Evolutionary conservation across 2,888 invertebrate genomes (phyloP).

Genomic region (Atethmia centrago): DNA sequence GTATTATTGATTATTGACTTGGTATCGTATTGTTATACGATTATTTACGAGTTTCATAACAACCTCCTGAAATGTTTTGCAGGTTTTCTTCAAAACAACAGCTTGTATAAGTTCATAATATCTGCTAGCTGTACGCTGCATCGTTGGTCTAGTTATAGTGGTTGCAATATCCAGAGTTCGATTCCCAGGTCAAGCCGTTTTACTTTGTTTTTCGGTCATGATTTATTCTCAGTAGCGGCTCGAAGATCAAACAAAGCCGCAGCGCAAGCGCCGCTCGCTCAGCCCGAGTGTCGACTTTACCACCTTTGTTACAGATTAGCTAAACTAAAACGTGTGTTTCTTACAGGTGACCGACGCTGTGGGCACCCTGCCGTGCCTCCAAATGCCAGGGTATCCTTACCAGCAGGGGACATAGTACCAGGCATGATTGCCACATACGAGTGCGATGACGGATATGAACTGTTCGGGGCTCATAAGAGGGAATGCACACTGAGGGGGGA

Average conservation of each 20-base stretch:
- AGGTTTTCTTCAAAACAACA: too few relatives aligned
- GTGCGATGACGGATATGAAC: constrained; percentile 97
- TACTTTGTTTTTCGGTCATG: background rate
- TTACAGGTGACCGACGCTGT: constrained; percentile 90
- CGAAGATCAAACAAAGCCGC: background rate
- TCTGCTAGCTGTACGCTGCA: background rate
- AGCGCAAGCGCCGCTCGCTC: background rate
- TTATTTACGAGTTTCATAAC: too few relatives aligned
- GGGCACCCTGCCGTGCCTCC: constrained; percentile 96
- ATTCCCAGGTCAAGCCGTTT: background rate
- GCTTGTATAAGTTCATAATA: background rate
- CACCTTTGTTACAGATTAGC: background rate
- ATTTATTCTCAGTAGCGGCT: background rate
- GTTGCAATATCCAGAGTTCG: background rate
- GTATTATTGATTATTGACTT: too few relatives aligned
- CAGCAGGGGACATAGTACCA: constrained; percentile 86
- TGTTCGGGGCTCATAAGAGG: constrained; percentile 94
- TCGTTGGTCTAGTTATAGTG: background rate
- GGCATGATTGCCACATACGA: constrained; percentile 94
- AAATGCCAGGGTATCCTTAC: constrained; percentile 93
- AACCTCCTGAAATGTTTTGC: too few relatives aligned
- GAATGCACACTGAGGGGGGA: constrained; percentile 93
- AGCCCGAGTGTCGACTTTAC: background rate
- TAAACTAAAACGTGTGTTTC: constrained; percentile 13
- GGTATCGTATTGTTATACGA: too few relatives aligned